Evolutionary conservation across 1,140 invertebrate species (phyloP).

Genomic region (Lepidurus couesii): DNA sequence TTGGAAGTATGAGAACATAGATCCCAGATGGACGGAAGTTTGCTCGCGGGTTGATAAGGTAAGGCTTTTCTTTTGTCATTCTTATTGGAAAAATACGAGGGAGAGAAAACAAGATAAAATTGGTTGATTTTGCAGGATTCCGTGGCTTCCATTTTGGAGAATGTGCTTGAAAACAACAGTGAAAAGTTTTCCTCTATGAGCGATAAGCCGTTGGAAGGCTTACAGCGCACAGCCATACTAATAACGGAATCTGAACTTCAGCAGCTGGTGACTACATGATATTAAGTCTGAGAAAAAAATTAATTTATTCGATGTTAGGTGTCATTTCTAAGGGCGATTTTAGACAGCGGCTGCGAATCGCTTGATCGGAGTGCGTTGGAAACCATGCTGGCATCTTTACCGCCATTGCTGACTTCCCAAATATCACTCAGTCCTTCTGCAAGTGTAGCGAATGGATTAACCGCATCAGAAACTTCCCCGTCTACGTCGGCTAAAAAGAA

Average conservation of each 20-base stretch:
- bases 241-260: conserved; percentile 63
- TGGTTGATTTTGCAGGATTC: conserved; percentile 41
- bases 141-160: conserved; percentile 65
- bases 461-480: not conserved
- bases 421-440: not conserved
- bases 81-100: not conserved
- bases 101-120: not conserved
- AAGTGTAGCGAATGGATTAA: not conserved
- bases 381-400: conserved; percentile 41
- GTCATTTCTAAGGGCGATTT: conserved; percentile 48
- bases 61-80: not conserved
- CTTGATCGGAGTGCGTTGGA: conserved; percentile 43
- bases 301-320: conserved; percentile 46
- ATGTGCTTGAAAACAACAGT: conserved; percentile 56
- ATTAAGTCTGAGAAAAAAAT: conserved; percentile 36
- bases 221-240: conserved; percentile 57
- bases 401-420: conserved; percentile 24
- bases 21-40: conserved; percentile 63
- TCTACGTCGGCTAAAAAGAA: not conserved
- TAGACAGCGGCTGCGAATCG: conserved; percentile 38
- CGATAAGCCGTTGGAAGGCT: conserved; percentile 53
- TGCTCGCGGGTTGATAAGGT: conserved; percentile 68
- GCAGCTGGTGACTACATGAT: conserved; percentile 50
- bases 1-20: conserved; percentile 71
- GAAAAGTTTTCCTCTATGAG: conserved; percentile 53